Conservation (phyloP, 1,140 invertebrate species). For the Sminthurides bifidus region DNA sequence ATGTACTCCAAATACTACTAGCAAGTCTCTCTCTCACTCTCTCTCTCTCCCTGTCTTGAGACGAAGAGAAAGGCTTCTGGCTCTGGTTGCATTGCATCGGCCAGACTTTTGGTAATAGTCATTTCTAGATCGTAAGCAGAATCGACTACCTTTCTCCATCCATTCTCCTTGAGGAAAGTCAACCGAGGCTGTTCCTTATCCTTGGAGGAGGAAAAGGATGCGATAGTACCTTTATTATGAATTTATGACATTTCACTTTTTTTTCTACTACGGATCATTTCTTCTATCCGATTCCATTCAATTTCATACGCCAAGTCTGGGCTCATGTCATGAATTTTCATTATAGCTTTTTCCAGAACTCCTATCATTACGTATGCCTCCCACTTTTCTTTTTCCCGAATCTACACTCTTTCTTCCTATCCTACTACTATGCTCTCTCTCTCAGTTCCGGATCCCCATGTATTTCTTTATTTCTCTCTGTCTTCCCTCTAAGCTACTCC, state of each 20-base stretch:
- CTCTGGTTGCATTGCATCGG: too few species aligned
- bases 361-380: background rate
- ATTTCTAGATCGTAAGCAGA: background rate
- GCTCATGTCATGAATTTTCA: slow-evolving; percentile 21
- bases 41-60: too few species aligned
- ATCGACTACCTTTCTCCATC: slow-evolving; percentile 2
- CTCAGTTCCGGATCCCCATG: too few species aligned
- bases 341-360: slow-evolving; percentile 4
- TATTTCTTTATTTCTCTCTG: background rate
- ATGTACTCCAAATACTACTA: too few species aligned
- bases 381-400: background rate
- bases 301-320: slow-evolving; percentile 11
- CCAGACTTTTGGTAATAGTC: too few species aligned
- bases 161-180: too few species aligned
- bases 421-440: background rate
- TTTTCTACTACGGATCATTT: slow-evolving; percentile 22
- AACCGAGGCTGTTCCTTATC: too few species aligned
- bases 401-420: background rate
- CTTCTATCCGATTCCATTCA: slow-evolving; percentile 23
- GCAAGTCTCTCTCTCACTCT: too few species aligned
- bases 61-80: too few species aligned
- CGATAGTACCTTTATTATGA: slow-evolving; percentile 20
- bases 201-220: too few species aligned
- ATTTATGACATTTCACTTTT: slow-evolving; percentile 30
- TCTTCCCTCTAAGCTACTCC: too few species aligned